Percentiles rank a stretch among this genome's conserved stretches.
Conservation (phyloP, 2,113 vertebrate genomes). For the Aramus guarauna region DNA sequence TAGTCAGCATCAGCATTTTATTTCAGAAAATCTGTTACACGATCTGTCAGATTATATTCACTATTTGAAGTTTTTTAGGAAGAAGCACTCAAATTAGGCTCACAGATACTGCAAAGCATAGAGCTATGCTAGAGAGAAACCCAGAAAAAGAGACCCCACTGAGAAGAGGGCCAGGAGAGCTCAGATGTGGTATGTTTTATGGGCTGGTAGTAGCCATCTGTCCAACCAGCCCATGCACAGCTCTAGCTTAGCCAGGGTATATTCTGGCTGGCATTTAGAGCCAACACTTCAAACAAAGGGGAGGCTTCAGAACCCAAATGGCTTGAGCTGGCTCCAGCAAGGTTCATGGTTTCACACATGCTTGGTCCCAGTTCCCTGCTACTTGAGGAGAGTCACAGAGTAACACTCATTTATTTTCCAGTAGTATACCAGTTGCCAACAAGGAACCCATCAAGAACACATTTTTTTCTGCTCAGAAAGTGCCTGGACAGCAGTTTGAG, state of each 20-base stretch:
- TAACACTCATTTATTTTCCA: background rate
- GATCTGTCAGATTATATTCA: background rate
- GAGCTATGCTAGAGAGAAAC: background rate
- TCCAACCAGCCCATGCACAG: background rate
- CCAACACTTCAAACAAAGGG: background rate
- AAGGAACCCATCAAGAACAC: background rate
- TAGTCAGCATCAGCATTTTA: background rate
- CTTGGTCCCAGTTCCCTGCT: background rate
- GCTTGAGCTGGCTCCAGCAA: background rate
- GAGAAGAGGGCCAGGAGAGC: background rate
- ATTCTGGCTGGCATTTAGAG: background rate
- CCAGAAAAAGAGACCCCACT: rapidly evolving
- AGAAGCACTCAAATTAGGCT: background rate
- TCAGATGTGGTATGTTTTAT: background rate
- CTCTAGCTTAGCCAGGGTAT: background rate
- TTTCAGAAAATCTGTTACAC: background rate
- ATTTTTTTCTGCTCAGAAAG: background rate
- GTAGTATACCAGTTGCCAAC: background rate
- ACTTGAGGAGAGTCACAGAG: background rate
- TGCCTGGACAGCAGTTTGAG: background rate
- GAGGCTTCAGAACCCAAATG: background rate
- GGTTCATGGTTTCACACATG: background rate
- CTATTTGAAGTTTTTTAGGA: background rate
- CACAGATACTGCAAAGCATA: background rate
- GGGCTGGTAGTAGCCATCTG: background rate